Conservation (phyloP, 2,797 vertebrate species). For the Pangasius larnaudii region DNA sequence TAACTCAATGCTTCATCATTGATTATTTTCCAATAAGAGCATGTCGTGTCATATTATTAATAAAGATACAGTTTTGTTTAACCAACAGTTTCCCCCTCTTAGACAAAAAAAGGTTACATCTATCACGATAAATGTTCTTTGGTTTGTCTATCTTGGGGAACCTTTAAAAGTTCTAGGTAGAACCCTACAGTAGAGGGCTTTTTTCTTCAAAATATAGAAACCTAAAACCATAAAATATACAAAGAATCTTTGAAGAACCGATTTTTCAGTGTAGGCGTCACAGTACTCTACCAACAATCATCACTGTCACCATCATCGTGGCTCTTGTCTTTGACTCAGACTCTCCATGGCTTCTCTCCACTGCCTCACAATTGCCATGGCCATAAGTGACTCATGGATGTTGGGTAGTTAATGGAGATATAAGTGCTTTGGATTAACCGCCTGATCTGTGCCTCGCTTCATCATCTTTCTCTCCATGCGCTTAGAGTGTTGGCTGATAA, state of each 20-base stretch:
- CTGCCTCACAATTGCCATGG: slow-evolving; percentile 41
- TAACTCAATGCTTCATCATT: neutral
- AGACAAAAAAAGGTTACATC: neutral
- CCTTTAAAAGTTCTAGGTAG: neutral
- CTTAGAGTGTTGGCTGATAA: slow-evolving; percentile 59
- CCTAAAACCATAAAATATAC: neutral
- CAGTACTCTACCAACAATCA: no score
- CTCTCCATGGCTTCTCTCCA: neutral
- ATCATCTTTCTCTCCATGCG: neutral
- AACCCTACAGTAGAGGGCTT: neutral
- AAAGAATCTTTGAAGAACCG: neutral
- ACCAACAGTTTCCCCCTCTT: neutral
- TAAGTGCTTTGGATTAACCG: slow-evolving; percentile 70
- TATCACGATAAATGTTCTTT: neutral
- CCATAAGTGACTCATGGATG: slow-evolving; percentile 65
- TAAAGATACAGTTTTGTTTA: neutral
- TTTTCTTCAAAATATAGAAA: neutral
- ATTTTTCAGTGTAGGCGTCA: neutral
- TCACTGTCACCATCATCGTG: neutral
- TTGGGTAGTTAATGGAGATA: slow-evolving; percentile 72
- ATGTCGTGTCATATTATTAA: neutral
- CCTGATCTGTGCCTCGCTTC: slow-evolving; percentile 51
- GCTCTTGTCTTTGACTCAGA: neutral
- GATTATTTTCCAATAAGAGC: neutral
- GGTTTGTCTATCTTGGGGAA: neutral